phyloP scores from a whole-genome alignment of 2,888 invertebrate species.

The Chrysolina americana region DNA sequence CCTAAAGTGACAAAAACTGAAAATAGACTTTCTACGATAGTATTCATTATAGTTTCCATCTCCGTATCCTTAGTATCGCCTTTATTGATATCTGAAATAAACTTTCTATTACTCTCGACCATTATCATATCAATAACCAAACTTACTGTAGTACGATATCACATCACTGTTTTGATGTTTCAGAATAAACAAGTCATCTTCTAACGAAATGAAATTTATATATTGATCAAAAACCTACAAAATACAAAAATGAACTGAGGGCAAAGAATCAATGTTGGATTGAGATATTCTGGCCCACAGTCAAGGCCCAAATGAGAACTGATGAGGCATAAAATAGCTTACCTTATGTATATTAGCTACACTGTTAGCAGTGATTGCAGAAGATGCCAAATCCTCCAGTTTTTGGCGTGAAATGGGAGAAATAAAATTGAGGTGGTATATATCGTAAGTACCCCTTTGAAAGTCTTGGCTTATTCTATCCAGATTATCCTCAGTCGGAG shows the following conservation, averaged over 20 bases:
- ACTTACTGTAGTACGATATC: conserved; percentile 91
- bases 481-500: conserved; percentile 96
- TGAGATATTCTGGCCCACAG: no score
- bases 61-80: conserved; percentile 95
- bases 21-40: conserved; percentile 95
- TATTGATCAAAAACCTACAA: conserved; percentile 94
- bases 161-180: conserved; percentile 93
- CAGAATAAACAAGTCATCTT: conserved; percentile 96
- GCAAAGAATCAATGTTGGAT: neutral
- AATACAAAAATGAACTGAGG: conserved; percentile 22
- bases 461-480: conserved; percentile 93
- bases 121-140: neutral
- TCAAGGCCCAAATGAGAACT: no score
- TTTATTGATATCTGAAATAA: conserved; percentile 86
- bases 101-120: neutral
- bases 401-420: conserved; percentile 94
- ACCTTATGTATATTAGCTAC: conserved; percentile 94
- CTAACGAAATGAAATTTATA: conserved; percentile 97
- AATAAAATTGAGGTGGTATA: conserved; percentile 97
- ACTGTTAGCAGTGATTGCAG: conserved; percentile 91
- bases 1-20: conserved; percentile 98
- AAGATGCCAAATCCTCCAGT: conserved; percentile 94
- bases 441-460: conserved; percentile 91
- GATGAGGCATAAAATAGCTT: conserved; percentile 28
- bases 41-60: conserved; percentile 95